Evolutionary conservation across 2,113 vertebrate species (phyloP).

Genomic region (rabbit (Oryctolagus cuniculus)): DNA sequence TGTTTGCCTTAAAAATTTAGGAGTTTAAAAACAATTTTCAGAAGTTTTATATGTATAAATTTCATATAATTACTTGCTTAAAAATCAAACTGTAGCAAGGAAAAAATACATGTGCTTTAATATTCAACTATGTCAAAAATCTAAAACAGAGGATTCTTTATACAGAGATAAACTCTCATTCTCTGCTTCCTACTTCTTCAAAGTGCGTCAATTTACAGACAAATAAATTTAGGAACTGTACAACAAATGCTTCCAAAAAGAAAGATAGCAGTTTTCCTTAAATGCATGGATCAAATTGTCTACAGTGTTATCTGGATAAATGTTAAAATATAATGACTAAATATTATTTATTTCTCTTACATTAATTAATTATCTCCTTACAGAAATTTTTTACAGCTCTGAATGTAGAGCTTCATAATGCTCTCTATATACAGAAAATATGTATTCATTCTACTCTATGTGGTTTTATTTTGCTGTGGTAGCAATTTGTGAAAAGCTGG

Average conservation of each 20-base stretch:
- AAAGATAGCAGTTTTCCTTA: conserved; percentile 58
- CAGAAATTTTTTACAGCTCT: not conserved
- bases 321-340: conserved; percentile 38
- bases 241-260: conserved; percentile 27
- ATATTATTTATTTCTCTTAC: conserved; percentile 12
- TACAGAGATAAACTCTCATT: not conserved
- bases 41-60: conserved; percentile 17
- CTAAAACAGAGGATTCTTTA: not conserved
- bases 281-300: not conserved
- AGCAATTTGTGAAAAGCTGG: conserved; percentile 51
- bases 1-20: conserved; percentile 22
- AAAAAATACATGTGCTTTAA: not conserved
- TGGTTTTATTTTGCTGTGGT: conserved; percentile 36
- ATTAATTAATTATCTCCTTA: conserved; percentile 13
- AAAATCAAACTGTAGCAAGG: conserved; percentile 10
- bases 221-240: not conserved
- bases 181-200: not conserved
- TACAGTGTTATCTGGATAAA: not conserved
- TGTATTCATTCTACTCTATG: not conserved
- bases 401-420: conserved; percentile 1
- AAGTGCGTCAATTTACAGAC: not conserved
- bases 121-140: not conserved
- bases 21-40: conserved; percentile 16
- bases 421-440: not conserved
- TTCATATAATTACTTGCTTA: not conserved